Evolutionary conservation across 35 echinoderm and acorn worm species (phyloP), one percentile per base, ranked within the genome.

Genomic region (Apostichopus parvimensis): DNA sequence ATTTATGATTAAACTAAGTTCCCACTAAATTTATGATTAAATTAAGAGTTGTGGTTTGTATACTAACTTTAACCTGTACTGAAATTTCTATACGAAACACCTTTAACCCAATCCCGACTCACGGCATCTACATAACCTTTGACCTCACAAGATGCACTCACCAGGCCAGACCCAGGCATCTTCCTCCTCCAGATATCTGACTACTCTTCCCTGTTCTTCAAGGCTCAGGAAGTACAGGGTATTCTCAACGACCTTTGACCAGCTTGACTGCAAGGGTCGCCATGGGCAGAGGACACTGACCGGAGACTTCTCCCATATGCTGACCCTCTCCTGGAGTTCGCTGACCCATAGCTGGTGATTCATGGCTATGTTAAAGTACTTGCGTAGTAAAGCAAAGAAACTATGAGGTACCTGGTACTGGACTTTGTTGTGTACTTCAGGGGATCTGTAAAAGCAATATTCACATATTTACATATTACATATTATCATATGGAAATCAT

Each of bases 321-420:
- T 90, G 2, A 95, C 91, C 18, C 90, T 94, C 25, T 93, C 86
- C 57, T 94, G 83, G 2, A 98, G 91, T 13, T 94, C 93, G 6
- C 59, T 79, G 6, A 94, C 86, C 53, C 89, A 90, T 26, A 98
- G 93, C 15, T 81, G 87, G 59, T 92, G 77, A 66, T 93, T 94
- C 25, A 93, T 85, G 55, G 79, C 75, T 0, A 73, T 79, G 56
- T 26, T 94, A 53, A 98, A 85, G 77, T 89, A 91, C 52, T 98
- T 95, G 45, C 94, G 85, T 8, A 98, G 87, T 10, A 98, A 93
- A 23, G 82, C 88, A 78, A 98, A 96, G 97, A 98, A 98, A 17
- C 90, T 92, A 57, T 94, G 94, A 78, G 93, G 92, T 68, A 95
- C 87, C 54, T 89, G 85, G 66, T 79, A 89, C 58, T 93, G 84